A percentile compares a stretch with the other conserved stretches of the same genome.
Evolutionary conservation across 2,797 vertebrate genomes (phyloP).

Genomic region (Mionectes olivaceus): DNA sequence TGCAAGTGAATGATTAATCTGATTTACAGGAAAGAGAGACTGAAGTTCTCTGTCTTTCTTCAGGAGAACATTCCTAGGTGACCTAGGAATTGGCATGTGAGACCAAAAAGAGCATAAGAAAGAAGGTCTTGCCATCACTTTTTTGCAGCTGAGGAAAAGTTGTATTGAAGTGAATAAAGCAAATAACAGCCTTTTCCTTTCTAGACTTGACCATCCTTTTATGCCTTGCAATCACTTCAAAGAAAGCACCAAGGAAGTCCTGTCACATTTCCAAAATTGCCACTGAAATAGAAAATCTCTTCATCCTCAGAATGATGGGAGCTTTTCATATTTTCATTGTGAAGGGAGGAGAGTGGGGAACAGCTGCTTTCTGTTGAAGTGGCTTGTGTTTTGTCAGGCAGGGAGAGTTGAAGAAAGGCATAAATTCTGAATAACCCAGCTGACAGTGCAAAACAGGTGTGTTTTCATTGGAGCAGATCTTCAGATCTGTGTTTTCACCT

Average conservation of each 20-base stretch:
- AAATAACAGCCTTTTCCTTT: not conserved
- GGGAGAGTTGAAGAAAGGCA: rapidly evolving
- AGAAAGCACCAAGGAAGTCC: not conserved
- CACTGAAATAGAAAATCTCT: not conserved
- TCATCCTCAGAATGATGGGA: not conserved
- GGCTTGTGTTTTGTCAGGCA: not conserved
- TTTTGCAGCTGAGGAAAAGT: not conserved
- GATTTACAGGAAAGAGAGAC: not conserved
- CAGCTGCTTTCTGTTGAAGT: too few relatives aligned
- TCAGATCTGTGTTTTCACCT: not conserved
- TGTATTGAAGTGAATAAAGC: not conserved
- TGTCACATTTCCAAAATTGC: not conserved
- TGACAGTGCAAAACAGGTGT: not conserved
- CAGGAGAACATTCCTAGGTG: not conserved
- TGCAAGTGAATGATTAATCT: not conserved
- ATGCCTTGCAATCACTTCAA: not conserved
- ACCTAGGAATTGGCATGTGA: not conserved
- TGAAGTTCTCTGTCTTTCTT: not conserved
- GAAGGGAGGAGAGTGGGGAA: not conserved
- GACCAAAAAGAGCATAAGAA: not conserved
- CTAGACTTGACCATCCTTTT: not conserved
- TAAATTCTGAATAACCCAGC: not conserved
- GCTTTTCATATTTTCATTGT: not conserved
- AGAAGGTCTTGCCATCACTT: not conserved
- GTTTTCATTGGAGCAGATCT: not conserved